Percentiles rank a stretch among this genome's conserved stretches.
These are phyloP conservation scores for Empis livida DNA, from an alignment of 2,888 invertebrate species.

Conservation along the genomic window DNA sequence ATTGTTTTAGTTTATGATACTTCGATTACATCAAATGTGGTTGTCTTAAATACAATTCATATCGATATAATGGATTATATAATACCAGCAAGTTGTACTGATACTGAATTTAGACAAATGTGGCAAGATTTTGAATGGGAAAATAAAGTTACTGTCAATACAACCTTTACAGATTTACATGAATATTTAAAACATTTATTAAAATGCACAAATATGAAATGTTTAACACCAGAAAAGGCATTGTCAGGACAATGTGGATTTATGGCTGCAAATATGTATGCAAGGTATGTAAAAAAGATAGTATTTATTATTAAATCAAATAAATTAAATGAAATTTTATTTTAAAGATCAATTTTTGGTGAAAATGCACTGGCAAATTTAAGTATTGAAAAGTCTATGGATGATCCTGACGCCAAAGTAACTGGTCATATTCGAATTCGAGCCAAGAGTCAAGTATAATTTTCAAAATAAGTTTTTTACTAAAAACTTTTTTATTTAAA, in stretches of 20 bases:
- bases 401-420: conserved; percentile 77
- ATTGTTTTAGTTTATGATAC: conserved; percentile 78
- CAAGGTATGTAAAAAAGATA: conserved; percentile 46
- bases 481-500: not conserved
- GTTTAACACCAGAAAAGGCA: conserved; percentile 94
- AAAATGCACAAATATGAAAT: conserved; percentile 96
- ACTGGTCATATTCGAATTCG: conserved; percentile 95
- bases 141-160: conserved; percentile 94
- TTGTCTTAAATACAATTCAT: conserved; percentile 97
- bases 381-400: conserved; percentile 90
- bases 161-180: conserved; percentile 79
- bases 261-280: conserved; percentile 99
- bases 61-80: conserved; percentile 99
- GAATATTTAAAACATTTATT: conserved; percentile 88
- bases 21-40: conserved; percentile 64
- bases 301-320: too few species aligned
- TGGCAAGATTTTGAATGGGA: conserved; percentile 99
- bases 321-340: not conserved
- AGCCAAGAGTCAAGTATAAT: conserved; percentile 87
- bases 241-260: conserved; percentile 96
- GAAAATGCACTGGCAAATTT: conserved; percentile 98
- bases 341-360: conserved; percentile 81
- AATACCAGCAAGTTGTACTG: conserved; percentile 85
- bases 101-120: conserved; percentile 96
- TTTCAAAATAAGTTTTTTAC: not conserved